Conservation (phyloP, 2,888 invertebrate species). For the Megaustenia siamemsis region DNA sequence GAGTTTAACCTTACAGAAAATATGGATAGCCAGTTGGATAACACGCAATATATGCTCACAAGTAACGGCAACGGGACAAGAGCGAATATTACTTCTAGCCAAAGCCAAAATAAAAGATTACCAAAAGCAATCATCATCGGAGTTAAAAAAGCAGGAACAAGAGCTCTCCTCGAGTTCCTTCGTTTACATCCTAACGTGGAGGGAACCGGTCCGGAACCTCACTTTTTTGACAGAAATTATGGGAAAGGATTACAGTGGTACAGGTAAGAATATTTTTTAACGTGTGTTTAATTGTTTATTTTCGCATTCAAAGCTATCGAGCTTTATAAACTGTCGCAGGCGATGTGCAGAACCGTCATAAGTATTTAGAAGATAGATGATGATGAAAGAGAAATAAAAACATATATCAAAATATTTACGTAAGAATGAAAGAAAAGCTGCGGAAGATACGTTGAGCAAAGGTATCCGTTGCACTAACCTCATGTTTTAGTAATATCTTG, state of each 20-base stretch:
- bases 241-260: constrained; percentile 91
- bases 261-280: constrained; percentile 67
- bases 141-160: constrained; percentile 95
- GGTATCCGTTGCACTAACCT: too few species aligned
- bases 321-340: too few species aligned
- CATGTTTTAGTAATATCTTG: too few species aligned
- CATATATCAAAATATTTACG: too few species aligned
- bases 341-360: too few species aligned
- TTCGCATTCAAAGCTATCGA: background rate
- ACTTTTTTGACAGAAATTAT: constrained; percentile 89
- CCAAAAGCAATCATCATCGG: constrained; percentile 95
- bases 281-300: background rate
- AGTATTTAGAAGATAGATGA: too few species aligned
- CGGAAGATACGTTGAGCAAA: too few species aligned
- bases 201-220: constrained; percentile 94
- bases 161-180: constrained; percentile 94
- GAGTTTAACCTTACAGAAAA: background rate
- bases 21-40: background rate
- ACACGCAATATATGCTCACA: background rate
- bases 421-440: too few species aligned
- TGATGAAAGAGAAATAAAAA: too few species aligned
- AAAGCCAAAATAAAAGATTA: constrained; percentile 79
- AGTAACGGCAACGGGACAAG: background rate
- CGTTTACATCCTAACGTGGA: constrained; percentile 92
- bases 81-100: background rate